Evolutionary conservation across 2,888 invertebrate species (phyloP).

Genomic region (Trichopoda pennipes): DNA sequence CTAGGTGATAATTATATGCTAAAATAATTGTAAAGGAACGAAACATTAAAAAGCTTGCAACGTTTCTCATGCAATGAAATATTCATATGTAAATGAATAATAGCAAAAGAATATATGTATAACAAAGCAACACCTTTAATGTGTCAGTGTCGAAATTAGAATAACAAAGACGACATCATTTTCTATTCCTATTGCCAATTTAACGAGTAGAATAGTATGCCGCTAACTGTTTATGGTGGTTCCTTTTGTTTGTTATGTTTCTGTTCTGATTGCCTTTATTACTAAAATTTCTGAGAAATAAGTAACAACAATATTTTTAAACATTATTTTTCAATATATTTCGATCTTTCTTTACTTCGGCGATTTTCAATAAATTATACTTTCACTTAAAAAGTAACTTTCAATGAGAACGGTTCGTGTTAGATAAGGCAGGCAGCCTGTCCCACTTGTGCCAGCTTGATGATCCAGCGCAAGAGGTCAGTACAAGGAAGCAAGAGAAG

Average conservation of each 20-base stretch:
- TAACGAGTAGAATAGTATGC: constrained; percentile 9
- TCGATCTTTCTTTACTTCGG: neutral
- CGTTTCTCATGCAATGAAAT: constrained; percentile 3
- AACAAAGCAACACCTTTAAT: constrained; percentile 12
- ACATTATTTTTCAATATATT: neutral
- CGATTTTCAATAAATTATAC: too few relatives aligned
- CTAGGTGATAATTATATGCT: neutral
- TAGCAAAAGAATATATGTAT: neutral
- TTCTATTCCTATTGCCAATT: constrained; percentile 36
- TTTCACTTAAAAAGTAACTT: too few relatives aligned
- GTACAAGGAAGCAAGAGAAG: too few relatives aligned
- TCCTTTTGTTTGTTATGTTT: constrained; percentile 8
- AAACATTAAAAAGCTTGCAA: neutral
- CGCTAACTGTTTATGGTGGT: constrained; percentile 18
- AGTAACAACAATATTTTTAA: constrained; percentile 8
- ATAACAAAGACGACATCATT: constrained; percentile 35
- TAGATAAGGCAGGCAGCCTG: too few relatives aligned
- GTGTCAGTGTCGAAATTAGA: constrained; percentile 27
- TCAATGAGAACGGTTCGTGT: too few relatives aligned
- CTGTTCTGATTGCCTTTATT: constrained; percentile 17
- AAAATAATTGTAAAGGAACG: neutral
- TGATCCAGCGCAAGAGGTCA: too few relatives aligned
- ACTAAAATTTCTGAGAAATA: constrained; percentile 35
- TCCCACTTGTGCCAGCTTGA: too few relatives aligned
- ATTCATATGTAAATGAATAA: neutral